Evolutionary conservation across 2,888 invertebrate genomes (phyloP).

Genomic region (Ennomos erosarius): DNA sequence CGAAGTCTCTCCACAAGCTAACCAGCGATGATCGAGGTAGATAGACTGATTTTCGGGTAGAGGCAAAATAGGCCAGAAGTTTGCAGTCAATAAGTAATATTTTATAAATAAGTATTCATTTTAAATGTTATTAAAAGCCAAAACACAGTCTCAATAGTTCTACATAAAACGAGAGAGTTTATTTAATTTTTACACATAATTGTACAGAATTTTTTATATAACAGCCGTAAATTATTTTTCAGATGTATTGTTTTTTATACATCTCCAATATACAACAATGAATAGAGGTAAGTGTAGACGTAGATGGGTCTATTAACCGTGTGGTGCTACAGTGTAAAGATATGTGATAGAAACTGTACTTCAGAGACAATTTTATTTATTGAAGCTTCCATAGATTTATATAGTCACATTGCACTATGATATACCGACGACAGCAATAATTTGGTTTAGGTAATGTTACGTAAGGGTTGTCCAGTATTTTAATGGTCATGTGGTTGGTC

Average conservation of each 20-base stretch:
- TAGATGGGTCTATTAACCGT: conserved; percentile 84
- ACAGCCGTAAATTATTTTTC: conserved; percentile 82
- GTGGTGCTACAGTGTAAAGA: conserved; percentile 85
- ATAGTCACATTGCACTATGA: conserved; percentile 70
- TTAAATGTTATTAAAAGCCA: conserved; percentile 74
- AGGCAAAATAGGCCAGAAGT: conserved; percentile 76
- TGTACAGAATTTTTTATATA: conserved; percentile 84
- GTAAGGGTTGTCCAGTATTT: conserved; percentile 66
- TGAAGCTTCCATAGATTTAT: conserved; percentile 80
- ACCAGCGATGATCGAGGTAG: conserved; percentile 74
- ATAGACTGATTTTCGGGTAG: conserved; percentile 84
- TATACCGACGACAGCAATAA: conserved; percentile 74
- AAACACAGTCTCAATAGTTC: conserved; percentile 80
- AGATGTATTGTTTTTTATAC: conserved; percentile 84
- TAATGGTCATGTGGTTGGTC: conserved; percentile 57
- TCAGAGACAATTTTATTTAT: conserved; percentile 84
- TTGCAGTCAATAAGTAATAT: conserved; percentile 76
- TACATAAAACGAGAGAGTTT: conserved; percentile 80
- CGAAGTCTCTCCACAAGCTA: conserved; percentile 63
- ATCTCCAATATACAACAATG: conserved; percentile 81
- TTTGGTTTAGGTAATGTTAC: conserved; percentile 68
- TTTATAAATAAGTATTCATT: conserved; percentile 68
- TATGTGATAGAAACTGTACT: conserved; percentile 84
- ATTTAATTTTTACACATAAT: conserved; percentile 83
- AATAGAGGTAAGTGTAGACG: conserved; percentile 80